Evolutionary conservation across 2,797 vertebrate genomes (phyloP).

Genomic region (Manis crassicaudata): DNA sequence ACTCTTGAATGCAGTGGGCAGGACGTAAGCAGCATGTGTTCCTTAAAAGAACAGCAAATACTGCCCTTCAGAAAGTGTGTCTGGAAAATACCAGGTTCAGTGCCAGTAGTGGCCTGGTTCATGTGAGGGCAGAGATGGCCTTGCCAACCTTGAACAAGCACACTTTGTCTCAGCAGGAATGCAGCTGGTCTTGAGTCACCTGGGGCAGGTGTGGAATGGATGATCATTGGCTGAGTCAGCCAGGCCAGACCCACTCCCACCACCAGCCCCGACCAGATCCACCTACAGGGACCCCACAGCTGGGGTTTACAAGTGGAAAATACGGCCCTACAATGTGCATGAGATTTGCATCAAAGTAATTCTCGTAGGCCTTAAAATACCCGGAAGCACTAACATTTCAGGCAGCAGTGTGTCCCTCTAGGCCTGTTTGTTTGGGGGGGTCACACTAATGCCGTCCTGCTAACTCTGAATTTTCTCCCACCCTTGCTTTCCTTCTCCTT

Average conservation of each 20-base stretch:
- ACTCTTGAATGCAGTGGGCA: too few species aligned
- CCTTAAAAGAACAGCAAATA: not conserved
- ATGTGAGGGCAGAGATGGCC: not conserved
- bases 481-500: not conserved
- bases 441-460: not conserved
- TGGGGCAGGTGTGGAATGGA: not conserved
- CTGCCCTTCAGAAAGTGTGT: not conserved
- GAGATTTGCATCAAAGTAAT: constrained; percentile 55
- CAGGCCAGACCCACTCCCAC: not conserved
- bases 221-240: not conserved
- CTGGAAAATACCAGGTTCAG: not conserved
- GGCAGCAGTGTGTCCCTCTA: not conserved
- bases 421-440: constrained; percentile 2
- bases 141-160: not conserved
- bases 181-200: not conserved
- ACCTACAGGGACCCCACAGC: not conserved
- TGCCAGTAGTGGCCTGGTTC: not conserved
- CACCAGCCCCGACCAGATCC: accelerated
- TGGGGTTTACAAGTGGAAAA: not conserved
- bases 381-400: constrained; percentile 35
- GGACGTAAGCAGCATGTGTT: not conserved
- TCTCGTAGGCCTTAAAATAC: not conserved
- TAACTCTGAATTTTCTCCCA: not conserved
- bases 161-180: not conserved
- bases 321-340: constrained; percentile 31